Base-by-base conservation (phyloP, 2,888 invertebrate species). In the Drosophila anomelani region DNA sequence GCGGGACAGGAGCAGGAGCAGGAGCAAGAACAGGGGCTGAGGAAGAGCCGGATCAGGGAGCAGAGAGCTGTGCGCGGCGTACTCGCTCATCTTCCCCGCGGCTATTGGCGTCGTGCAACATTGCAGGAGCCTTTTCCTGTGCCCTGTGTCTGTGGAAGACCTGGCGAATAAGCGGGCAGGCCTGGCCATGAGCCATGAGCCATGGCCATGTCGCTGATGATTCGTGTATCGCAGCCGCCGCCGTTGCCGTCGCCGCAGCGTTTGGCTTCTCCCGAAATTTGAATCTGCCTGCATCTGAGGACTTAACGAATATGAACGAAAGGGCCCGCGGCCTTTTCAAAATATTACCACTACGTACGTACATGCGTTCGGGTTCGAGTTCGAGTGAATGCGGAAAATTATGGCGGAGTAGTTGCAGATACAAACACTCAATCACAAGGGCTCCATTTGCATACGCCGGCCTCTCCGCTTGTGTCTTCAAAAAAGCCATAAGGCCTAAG, bases 221-320 rank as follows among this genome's bases (percentile, higher is more conserved):
- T 81, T 77, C 76, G 85, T 85, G 78, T 78, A 77, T 84, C 68
- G 76, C 55, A 59, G 20, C 54, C 54, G 71, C 69, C 47, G 67
- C 44, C 10, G 43, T 20, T 20, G 66, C 41, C 20, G 55, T 43
- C 7, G 56, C 62, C 38, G 56, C 44, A 49, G 69, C 55, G 56
- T 62, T 70, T 61, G 56, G 72, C 80, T 85, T 85, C 85, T 77
- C 81, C 85, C 81, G 77, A 88, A 86, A 88, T 90, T 90, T 81
- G 83, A 89, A 87, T 90, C 90, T 88, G 89, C 88, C 87, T 87
- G 87, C 88, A 90, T 89, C 89, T 89, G 81, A 85, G 79, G 83
- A 85, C 83, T 85, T 84, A 90, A 90, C 88, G 88, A 90, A 90
- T 89, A 89, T 88, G 85, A 89, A 85, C 89, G 73, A 88, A 88